These are phyloP conservation scores for Achatina immaculata DNA, from an alignment of 1,140 invertebrate species.

Conservation along the genomic window DNA sequence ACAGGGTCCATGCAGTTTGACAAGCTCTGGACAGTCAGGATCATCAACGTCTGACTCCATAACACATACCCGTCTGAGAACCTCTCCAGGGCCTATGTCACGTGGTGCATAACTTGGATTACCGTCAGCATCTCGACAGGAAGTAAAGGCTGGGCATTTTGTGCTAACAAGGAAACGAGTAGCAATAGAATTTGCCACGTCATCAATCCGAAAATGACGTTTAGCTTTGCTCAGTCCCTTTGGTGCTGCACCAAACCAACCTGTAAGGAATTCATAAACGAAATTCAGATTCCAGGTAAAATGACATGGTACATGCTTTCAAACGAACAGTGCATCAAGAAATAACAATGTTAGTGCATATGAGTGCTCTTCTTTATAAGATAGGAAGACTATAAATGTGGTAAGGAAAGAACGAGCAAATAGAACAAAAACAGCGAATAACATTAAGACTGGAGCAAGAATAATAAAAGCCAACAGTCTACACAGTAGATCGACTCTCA, in stretches of 20 bases:
- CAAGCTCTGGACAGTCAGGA: background rate
- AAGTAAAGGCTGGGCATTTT: constrained; percentile 36
- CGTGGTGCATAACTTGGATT: constrained; percentile 16
- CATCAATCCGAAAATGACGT: constrained; percentile 37
- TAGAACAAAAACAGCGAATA: too few species aligned
- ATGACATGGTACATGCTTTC: too few species aligned
- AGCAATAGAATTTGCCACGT: constrained; percentile 22
- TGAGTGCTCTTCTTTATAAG: too few species aligned
- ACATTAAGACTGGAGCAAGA: too few species aligned
- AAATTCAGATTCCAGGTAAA: too few species aligned
- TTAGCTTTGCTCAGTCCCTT: constrained; percentile 13
- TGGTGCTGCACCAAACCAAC: constrained; percentile 38
- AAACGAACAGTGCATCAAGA: too few species aligned
- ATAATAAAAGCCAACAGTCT: too few species aligned
- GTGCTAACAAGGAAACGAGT: constrained; percentile 37
- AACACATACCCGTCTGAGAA: constrained; percentile 36
- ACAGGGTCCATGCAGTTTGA: constrained; percentile 17
- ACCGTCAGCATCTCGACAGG: background rate
- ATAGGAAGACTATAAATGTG: too few species aligned
- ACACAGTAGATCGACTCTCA: too few species aligned
- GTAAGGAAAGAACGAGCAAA: too few species aligned
- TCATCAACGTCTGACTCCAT: background rate
- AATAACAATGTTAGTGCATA: too few species aligned
- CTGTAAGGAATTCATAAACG: constrained; percentile 9
- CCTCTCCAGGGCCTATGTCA: constrained; percentile 38